phyloP scores from a whole-genome alignment of 1,140 invertebrate species.

The Bombus huntii region DNA sequence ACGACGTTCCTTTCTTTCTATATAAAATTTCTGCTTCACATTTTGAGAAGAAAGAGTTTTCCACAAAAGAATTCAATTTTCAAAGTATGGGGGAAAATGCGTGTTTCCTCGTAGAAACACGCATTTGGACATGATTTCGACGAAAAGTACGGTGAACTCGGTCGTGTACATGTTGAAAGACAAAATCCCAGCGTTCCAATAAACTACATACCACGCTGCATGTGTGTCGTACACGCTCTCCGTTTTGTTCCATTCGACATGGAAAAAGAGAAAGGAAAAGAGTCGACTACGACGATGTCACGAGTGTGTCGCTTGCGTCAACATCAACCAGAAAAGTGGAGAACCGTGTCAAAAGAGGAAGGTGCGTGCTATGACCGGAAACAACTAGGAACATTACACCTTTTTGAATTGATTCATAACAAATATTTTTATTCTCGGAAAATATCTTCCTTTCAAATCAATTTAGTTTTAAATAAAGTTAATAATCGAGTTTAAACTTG shows the following conservation, averaged over 20 bases:
- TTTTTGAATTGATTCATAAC: not conserved
- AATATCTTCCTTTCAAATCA: too few relatives aligned
- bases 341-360: conserved; percentile 23
- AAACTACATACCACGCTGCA: conserved; percentile 16
- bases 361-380: not conserved
- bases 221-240: not conserved
- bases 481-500: too few relatives aligned
- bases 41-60: too few relatives aligned
- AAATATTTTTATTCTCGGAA: too few relatives aligned
- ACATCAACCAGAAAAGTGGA: conserved; percentile 6
- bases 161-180: too few relatives aligned
- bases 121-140: not conserved
- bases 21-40: too few relatives aligned
- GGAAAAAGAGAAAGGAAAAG: not conserved
- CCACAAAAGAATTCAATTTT: not conserved
- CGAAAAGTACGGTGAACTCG: too few relatives aligned
- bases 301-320: not conserved
- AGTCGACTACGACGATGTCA: not conserved
- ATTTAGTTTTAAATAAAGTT: too few relatives aligned
- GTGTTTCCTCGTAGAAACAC: too few relatives aligned
- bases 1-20: too few relatives aligned
- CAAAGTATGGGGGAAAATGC: not conserved
- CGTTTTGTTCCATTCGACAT: conserved; percentile 27
- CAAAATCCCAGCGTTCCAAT: conserved; percentile 34
- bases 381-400: not conserved